Percentiles rank a stretch among this genome's conserved stretches.
These are phyloP conservation scores for Galago senegalensis DNA, from an alignment of 2,797 vertebrate genomes.

Conservation along the genomic window DNA sequence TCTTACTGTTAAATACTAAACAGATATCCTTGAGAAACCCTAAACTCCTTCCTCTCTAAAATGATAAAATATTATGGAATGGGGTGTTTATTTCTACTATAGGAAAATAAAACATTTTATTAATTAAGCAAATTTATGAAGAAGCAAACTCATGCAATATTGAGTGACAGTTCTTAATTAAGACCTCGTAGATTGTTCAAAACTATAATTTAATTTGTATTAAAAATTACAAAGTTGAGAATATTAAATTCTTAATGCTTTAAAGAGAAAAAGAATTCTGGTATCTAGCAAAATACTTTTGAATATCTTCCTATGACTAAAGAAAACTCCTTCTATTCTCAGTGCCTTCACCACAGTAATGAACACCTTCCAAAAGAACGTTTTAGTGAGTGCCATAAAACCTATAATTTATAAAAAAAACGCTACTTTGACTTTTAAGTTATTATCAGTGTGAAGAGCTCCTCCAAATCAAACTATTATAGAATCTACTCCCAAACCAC, in stretches of 20 bases:
- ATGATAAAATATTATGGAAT: background rate
- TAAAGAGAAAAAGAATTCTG: constrained; percentile 66
- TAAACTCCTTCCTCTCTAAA: background rate
- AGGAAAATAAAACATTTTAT: constrained; percentile 50
- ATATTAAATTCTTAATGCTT: background rate
- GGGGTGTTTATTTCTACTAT: background rate
- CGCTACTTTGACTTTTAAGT: constrained; percentile 86
- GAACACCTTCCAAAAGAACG: constrained; percentile 32
- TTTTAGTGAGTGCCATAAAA: constrained; percentile 82
- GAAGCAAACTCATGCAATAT: background rate
- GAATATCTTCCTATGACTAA: constrained; percentile 59
- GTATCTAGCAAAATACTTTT: constrained; percentile 56
- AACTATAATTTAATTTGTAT: constrained; percentile 15
- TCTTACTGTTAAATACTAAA: background rate
- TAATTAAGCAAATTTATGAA: background rate
- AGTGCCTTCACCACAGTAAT: constrained; percentile 60
- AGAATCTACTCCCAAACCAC: constrained; percentile 83
- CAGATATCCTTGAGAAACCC: background rate
- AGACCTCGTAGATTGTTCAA: background rate
- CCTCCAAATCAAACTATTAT: constrained; percentile 89
- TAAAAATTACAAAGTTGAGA: background rate
- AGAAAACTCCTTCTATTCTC: constrained; percentile 72
- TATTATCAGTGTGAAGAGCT: constrained; percentile 89
- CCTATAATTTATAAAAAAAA: constrained; percentile 82
- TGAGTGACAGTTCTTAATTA: constrained; percentile 56